Percentiles rank a stretch among this genome's conserved stretches.
Evolutionary conservation across 2,113 vertebrate genomes (phyloP).

Genomic region (Leucoraja erinaceus): DNA sequence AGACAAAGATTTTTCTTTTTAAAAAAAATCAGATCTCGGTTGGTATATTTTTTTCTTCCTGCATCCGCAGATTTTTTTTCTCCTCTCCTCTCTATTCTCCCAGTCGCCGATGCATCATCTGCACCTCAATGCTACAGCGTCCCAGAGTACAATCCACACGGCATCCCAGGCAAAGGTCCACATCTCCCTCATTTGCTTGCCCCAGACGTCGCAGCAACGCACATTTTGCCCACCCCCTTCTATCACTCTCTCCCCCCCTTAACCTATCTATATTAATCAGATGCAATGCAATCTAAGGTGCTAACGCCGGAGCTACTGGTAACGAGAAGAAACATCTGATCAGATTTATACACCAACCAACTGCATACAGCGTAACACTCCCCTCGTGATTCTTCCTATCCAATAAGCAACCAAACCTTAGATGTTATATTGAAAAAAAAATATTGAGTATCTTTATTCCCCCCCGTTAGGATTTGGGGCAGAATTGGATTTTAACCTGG

Average conservation of each 20-base stretch:
- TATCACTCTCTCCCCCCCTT: background rate
- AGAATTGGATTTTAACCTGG: background rate
- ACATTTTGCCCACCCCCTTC: constrained; percentile 39
- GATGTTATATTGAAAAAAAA: constrained; percentile 1
- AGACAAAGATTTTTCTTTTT: background rate
- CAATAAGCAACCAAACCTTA: constrained; percentile 17
- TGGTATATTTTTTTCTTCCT: background rate
- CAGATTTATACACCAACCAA: constrained; percentile 36
- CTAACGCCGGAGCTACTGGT: constrained; percentile 18
- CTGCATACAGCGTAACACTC: constrained; percentile 15
- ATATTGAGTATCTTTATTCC: background rate
- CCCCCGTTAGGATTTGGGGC: background rate
- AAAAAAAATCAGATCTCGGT: background rate
- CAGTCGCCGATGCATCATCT: constrained; percentile 21
- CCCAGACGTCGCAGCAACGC: constrained; percentile 41
- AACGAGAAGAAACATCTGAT: constrained; percentile 31
- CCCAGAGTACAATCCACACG: constrained; percentile 42
- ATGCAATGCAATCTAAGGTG: background rate
- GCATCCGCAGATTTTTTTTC: constrained; percentile 23
- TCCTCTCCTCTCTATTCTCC: background rate
- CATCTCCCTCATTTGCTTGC: constrained; percentile 38
- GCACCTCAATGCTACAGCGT: constrained; percentile 45
- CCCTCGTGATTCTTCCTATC: constrained; percentile 29
- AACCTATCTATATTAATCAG: constrained; percentile 2
- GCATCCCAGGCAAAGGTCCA: constrained; percentile 41